Base-by-base conservation (phyloP, 2,888 invertebrate species). In the Spicauda simplicius region DNA sequence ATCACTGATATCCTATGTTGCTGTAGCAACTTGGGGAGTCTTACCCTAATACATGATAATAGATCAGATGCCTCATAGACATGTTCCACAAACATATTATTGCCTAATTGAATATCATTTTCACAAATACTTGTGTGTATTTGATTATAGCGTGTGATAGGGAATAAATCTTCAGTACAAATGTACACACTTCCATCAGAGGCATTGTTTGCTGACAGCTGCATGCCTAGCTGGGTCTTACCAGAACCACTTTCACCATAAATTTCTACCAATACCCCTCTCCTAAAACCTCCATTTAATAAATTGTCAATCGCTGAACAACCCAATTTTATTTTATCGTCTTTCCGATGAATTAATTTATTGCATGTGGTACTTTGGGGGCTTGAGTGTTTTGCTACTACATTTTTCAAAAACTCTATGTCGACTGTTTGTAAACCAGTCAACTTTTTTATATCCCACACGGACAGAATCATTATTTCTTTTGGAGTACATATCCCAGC, bases 231-330 rank as follows among this genome's bases (percentile, higher is more conserved):
- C 83, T 97, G 97, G 0, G 97, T 97, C 91, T 97, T 97, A 7
- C 97, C 97, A 75, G 95, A 94, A 16, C 96, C 96, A 88, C 97
- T 96, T 84, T 96, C 95, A n/a, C 97, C 97, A 81, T 94, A 95
- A 74, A 98, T 90, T 93, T 97, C 97, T 66, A 96, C 96, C 61
- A 97, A 93, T 30, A 96, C 95, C 72, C 94, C 94, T 73, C 88
- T 87, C 56, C 95, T 88, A 68, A 97, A 91, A 37, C 97, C 97
- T 67, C 97, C 97, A 74, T 88, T 85, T 20, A 96, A 82, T 70
- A 95, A 81, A 37, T 77, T 77, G 82, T 97, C 95, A 63, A 97
- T 87, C 63, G 82, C 80, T 60, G 76, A 55, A 83, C 96, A 96
- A 11, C 97, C 96, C 63, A 89, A 90, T 54, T 82, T 77, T 71